Evolutionary conservation across 2,888 invertebrate species (phyloP).

Genomic region (Panzeria rudis): DNA sequence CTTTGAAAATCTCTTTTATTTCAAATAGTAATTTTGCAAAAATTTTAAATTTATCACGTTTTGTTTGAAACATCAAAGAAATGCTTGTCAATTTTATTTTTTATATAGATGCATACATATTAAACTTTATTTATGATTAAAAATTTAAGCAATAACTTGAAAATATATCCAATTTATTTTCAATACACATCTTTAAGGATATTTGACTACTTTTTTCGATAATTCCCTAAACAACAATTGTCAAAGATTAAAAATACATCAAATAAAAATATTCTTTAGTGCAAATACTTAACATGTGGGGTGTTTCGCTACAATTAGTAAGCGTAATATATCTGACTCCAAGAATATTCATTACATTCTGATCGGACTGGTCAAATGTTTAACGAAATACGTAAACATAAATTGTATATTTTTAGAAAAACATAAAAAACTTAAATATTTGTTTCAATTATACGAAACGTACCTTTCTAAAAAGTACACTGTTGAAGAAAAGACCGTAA

Average conservation of each 20-base stretch:
- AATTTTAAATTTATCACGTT: constrained; percentile 65
- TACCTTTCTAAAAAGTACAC: too few relatives aligned
- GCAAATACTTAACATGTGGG: not conserved
- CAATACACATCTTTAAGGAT: constrained; percentile 40
- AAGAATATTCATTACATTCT: too few relatives aligned
- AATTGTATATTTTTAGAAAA: too few relatives aligned
- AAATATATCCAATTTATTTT: constrained; percentile 45
- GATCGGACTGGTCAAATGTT: too few relatives aligned
- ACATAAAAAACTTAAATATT: too few relatives aligned
- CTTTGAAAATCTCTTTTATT: not conserved
- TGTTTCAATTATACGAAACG: too few relatives aligned
- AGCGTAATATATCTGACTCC: too few relatives aligned
- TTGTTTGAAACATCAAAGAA: constrained; percentile 58
- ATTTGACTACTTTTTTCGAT: constrained; percentile 25
- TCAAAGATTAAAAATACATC: constrained; percentile 75
- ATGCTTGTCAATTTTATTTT: not conserved
- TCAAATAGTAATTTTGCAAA: not conserved
- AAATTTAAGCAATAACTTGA: constrained; percentile 16
- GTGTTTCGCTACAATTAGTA: constrained; percentile 8
- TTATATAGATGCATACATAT: not conserved
- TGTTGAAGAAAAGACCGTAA: too few relatives aligned
- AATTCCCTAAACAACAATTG: constrained; percentile 74
- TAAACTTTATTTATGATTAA: not conserved
- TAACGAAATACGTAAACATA: too few relatives aligned
- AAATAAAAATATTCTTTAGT: constrained; percentile 44